Evolutionary conservation across 2,113 vertebrate species (phyloP), one percentile per base, ranked within the genome.

Genomic region (Glareola pratincola): DNA sequence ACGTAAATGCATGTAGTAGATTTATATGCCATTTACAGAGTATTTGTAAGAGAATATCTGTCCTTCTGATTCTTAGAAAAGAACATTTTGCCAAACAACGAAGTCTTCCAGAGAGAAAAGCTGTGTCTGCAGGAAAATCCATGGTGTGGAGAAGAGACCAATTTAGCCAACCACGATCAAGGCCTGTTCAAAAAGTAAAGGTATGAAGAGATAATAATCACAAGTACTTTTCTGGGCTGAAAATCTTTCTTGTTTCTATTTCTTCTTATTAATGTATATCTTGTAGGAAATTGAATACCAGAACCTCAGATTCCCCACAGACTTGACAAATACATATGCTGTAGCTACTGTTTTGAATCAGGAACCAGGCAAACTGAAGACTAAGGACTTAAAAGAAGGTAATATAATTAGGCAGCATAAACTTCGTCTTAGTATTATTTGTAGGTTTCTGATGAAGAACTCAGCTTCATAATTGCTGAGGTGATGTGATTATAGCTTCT

Each of bases 311-410:
- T 97, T 98, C 79, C 96, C 96, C 13, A 48, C 94, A 45, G 97
- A 99, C 94, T 94, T 99, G 87, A 98, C 97, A 57, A 99, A 98
- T 90, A 99, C 98, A 6, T 97, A 98, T 85, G 98, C 98, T 36
- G 98, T 99, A 84, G 98, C 98, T 67, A 98, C 98, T 74, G 98
- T 99, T 97, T 96, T 99, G 93, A 99, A 98, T 85, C 98, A 98
- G 96, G 97, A 98, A 76, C 97, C 97, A 36, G 98, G 98, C 63
- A 99, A 99, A 98, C 32, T 98, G 88, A 98, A 96, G 96, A 95
- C 97, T 79, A 99, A 98, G 97, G 97, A 98, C 50, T 91, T 99
- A 75, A 98, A 96, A 96, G 96, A 98, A 98, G 99, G 99, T 99
- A 98, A 96, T 60, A 5, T 59, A 63, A 50, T 85, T 87, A 83